These are phyloP conservation scores for Crossocerus cetratus DNA, from an alignment of 2,888 invertebrate species.

Conservation along the genomic window DNA sequence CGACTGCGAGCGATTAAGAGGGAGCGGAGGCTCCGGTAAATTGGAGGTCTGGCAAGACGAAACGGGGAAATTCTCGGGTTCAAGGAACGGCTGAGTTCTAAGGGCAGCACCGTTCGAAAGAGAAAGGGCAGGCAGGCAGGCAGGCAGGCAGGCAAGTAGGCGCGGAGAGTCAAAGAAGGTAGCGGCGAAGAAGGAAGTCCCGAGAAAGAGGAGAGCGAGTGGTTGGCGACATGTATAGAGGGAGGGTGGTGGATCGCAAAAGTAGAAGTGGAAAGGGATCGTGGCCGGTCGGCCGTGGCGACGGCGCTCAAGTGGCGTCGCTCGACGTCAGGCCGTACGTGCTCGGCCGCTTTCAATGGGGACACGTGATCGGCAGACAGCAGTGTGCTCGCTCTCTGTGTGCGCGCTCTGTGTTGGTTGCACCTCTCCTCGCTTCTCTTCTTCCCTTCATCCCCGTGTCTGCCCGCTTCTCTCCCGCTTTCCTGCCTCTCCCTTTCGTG, in stretches of 20 bases:
- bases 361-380: slow-evolving; percentile 61
- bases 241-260: too few relatives aligned
- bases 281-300: slow-evolving; percentile 55
- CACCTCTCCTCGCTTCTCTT: slow-evolving; percentile 32
- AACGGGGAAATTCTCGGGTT: too few relatives aligned
- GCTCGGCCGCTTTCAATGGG: slow-evolving; percentile 69
- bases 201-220: too few relatives aligned
- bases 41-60: too few relatives aligned
- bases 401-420: slow-evolving; percentile 33
- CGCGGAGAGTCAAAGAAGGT: too few relatives aligned
- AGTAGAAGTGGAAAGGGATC: slow-evolving; percentile 67
- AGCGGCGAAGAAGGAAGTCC: too few relatives aligned
- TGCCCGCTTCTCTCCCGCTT: background rate
- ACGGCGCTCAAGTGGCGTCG: slow-evolving; percentile 54
- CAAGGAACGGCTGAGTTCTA: too few relatives aligned
- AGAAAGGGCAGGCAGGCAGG: background rate
- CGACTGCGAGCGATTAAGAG: too few relatives aligned
- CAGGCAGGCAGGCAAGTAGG: too few relatives aligned
- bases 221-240: too few relatives aligned
- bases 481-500: slow-evolving; percentile 3
- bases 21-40: too few relatives aligned
- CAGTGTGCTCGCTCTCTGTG: slow-evolving; percentile 35
- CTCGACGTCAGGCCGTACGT: slow-evolving; percentile 67
- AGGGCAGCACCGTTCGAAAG: background rate
- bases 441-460: slow-evolving; percentile 13